phyloP scores from a whole-genome alignment of 2,888 invertebrate species.

The Hydrotaea cyrtoneurina region DNA sequence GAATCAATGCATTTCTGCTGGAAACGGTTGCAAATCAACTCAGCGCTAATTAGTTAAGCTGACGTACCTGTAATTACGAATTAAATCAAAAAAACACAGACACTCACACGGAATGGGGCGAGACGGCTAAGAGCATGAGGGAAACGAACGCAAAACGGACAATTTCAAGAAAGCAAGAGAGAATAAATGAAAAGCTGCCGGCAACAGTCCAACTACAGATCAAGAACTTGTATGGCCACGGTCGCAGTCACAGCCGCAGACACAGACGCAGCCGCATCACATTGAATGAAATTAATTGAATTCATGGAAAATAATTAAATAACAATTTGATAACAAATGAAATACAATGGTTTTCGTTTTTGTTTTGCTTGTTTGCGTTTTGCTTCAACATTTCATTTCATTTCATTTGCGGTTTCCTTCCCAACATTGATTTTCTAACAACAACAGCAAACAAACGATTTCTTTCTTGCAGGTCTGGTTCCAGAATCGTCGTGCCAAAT shows the following conservation, averaged over 20 bases:
- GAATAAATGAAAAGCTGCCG: not conserved
- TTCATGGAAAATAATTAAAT: constrained; percentile 69
- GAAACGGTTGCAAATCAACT: constrained; percentile 41
- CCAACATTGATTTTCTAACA: not conserved
- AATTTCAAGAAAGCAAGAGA: not conserved
- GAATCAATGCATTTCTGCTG: constrained; percentile 70
- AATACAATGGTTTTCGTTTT: constrained; percentile 47
- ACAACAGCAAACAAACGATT: not conserved
- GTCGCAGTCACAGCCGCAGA: constrained; percentile 12
- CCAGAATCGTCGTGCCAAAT: constrained; percentile 94
- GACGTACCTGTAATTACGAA: constrained; percentile 28
- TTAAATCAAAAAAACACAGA: constrained; percentile 19
- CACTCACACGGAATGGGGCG: not conserved
- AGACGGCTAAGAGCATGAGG: not conserved
- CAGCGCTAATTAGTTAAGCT: constrained; percentile 37
- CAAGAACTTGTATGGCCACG: constrained; percentile 2
- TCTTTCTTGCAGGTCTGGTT: constrained; percentile 90
- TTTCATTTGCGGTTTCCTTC: constrained; percentile 35
- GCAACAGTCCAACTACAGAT: not conserved
- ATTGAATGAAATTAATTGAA: constrained; percentile 64
- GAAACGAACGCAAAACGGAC: constrained; percentile 30
- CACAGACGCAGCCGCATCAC: constrained; percentile 33
- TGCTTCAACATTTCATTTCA: constrained; percentile 47
- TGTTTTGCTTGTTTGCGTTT: constrained; percentile 42
- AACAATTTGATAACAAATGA: constrained; percentile 63